Percentiles rank a stretch among this genome's conserved stretches.
These are phyloP conservation scores for Squalus acanthias DNA, from an alignment of 2,797 vertebrate genomes.

Conservation along the genomic window DNA sequence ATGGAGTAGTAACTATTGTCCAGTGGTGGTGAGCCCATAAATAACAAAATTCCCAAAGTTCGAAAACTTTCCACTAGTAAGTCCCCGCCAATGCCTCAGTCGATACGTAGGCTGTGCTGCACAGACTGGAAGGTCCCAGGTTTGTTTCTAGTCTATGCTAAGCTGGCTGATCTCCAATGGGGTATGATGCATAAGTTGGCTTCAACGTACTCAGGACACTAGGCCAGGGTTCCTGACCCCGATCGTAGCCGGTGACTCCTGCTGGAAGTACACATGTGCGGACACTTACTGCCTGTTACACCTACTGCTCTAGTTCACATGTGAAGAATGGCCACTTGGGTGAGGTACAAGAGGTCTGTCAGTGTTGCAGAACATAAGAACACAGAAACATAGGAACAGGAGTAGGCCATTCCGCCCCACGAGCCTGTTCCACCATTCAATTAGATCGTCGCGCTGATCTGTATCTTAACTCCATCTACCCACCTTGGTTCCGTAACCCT, in stretches of 20 bases:
- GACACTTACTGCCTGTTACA: not conserved
- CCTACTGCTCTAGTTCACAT: not conserved
- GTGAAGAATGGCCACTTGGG: not conserved
- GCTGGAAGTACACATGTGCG: not conserved
- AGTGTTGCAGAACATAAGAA: not conserved
- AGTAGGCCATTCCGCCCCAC: too few relatives aligned
- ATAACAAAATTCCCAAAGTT: not conserved
- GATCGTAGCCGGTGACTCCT: not conserved
- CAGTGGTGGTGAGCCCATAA: not conserved
- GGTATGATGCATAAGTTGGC: not conserved
- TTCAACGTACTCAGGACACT: not conserved
- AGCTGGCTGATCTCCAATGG: not conserved
- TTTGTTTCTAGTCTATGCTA: not conserved
- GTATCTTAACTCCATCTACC: too few relatives aligned
- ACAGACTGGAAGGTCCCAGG: not conserved
- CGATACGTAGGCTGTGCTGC: not conserved
- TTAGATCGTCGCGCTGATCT: too few relatives aligned
- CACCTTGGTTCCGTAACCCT: too few relatives aligned
- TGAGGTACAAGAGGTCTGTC: not conserved
- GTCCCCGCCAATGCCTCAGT: not conserved
- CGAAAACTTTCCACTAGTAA: not conserved
- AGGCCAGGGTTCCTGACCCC: not conserved
- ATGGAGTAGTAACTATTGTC: not conserved
- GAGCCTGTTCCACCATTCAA: too few relatives aligned
- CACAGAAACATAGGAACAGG: not conserved